Base-by-base conservation (phyloP, 2,113 vertebrate species). In the Lanius collurio region DNA sequence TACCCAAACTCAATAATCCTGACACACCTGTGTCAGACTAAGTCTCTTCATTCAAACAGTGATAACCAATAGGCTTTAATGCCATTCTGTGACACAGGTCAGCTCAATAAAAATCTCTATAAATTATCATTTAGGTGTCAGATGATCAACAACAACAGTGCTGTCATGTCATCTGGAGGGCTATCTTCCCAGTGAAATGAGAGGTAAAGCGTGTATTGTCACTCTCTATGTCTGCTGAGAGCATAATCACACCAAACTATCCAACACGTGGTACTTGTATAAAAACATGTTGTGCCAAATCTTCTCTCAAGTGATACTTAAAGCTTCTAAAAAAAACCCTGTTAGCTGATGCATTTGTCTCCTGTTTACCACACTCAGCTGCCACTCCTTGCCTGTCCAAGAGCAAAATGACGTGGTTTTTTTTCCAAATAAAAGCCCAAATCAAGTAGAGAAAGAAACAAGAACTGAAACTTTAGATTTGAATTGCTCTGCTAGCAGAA, bases 261-360 rank as follows among this genome's bases (percentile, higher is more conserved):
- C 75, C 82, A 92, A 64, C 75, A 94, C 74, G 79, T 90, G 82
- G 82, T 91, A 83, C 59, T 93, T 80, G 82, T 83, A 93, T 88
- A 93, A 95, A 93, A 93, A 95, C 91, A 92, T 80, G 46, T 93
- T 71, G 65, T 97, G 91, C 91, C 94, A 94, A 95, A 95, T 96
- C 84, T 94, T 94, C 92, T 94, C 57, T 89, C 87, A 95, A 95
- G 82, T 80, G 92, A 91, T 94, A 83, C 92, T 94, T 96, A 67
- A 95, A 90, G 63, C 87, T 96, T 94, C 94, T 95, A 92, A 94
- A 94, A 94, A 50, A 81, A 71, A 6, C 47, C 47, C 46, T 33
- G 79, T 80, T 94, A 97, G 74, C 47, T 94, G 83, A 91, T 96
- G 82, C 52, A 95, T 95, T 94, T 95, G 55, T 91, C 87, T 94